Conservation (phyloP, 2,113 vertebrate species). For the Colaptes auratus region DNA sequence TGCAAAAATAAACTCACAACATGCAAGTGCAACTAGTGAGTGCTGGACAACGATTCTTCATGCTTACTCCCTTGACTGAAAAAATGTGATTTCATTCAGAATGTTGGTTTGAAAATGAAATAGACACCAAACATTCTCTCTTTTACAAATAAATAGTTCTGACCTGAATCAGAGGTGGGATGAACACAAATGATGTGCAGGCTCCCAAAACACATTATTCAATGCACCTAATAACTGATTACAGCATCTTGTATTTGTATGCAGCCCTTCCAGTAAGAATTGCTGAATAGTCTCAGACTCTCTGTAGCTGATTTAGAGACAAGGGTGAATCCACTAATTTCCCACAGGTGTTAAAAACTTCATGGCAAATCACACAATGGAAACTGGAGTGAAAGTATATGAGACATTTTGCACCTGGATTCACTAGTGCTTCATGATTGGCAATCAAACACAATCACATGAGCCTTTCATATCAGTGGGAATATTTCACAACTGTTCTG, state of each 20-base stretch:
- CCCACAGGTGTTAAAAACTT: constrained; percentile 1
- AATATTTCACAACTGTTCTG: neutral
- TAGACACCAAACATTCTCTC: neutral
- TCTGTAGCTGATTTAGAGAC: constrained; percentile 35
- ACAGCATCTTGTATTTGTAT: neutral
- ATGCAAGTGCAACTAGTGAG: neutral
- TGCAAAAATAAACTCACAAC: constrained; percentile 61
- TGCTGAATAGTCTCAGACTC: constrained; percentile 23
- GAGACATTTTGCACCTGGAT: neutral
- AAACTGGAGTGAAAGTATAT: neutral
- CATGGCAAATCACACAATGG: neutral
- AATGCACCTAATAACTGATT: neutral
- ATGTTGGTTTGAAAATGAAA: constrained; percentile 9
- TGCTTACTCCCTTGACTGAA: neutral
- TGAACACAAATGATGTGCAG: neutral
- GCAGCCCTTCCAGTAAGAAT: constrained; percentile 10
- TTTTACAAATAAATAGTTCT: constrained; percentile 2
- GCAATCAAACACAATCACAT: neutral
- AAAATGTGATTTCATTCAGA: neutral
- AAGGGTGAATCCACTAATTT: constrained; percentile 38
- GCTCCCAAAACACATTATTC: neutral
- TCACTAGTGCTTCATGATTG: neutral
- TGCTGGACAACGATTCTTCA: neutral
- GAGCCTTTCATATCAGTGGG: neutral
- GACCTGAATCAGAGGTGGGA: neutral